phyloP scores from a whole-genome alignment of 2,888 invertebrate species.

The Noctuana brunneofusca region DNA sequence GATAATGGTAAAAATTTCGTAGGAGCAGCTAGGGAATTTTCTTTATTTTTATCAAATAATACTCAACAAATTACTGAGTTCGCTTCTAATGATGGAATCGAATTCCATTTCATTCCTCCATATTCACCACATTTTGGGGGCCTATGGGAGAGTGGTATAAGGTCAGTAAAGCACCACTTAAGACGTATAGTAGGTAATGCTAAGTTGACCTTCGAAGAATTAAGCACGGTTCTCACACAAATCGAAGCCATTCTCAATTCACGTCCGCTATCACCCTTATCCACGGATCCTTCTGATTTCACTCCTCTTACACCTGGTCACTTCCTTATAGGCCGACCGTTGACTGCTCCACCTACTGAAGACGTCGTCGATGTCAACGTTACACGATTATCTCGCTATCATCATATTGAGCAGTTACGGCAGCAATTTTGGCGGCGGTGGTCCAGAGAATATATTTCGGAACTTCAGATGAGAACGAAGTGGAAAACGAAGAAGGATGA shows the following conservation, averaged over 20 bases:
- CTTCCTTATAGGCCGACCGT: conserved; percentile 1
- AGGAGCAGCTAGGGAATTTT: not conserved
- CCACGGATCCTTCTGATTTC: conserved; percentile 1
- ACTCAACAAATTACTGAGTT: not conserved
- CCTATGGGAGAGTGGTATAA: conserved; percentile 1
- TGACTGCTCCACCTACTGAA: conserved; percentile 1
- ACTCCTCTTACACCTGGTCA: conserved; percentile 1
- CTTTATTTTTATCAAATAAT: not conserved
- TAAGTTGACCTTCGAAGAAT: conserved; percentile 2
- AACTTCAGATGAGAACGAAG: not conserved
- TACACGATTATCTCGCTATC: not conserved
- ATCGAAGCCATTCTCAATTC: conserved; percentile 6
- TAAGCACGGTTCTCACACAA: not conserved
- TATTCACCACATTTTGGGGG: conserved; percentile 8
- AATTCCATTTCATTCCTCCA: not conserved
- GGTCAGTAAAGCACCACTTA: conserved; percentile 7
- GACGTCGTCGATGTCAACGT: not conserved
- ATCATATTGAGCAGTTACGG: not conserved
- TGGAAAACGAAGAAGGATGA: not conserved
- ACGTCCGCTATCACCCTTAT: not conserved
- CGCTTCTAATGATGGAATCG: not conserved
- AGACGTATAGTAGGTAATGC: conserved; percentile 3
- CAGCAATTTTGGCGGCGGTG: not conserved
- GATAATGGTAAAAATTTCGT: conserved; percentile 8
- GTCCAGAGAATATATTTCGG: conserved; percentile 2